Percentiles rank a stretch among this genome's conserved stretches.
These are phyloP conservation scores for Xestia c-nigrum DNA, from an alignment of 2,888 invertebrate species.

Conservation along the genomic window DNA sequence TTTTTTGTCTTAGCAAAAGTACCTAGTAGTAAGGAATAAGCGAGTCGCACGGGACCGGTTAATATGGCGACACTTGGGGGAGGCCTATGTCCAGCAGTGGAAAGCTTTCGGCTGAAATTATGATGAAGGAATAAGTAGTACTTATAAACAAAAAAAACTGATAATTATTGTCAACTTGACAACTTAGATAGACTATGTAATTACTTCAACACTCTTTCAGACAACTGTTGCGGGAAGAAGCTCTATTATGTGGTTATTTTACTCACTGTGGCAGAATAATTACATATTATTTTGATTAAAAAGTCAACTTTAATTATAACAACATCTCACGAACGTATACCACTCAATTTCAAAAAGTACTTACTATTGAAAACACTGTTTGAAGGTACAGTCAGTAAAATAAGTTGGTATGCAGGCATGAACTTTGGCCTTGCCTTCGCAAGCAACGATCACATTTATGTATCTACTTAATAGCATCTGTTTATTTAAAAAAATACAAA, in stretches of 20 bases:
- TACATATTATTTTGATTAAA: constrained; percentile 18
- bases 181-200: neutral
- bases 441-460: neutral
- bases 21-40: too few relatives aligned
- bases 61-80: too few relatives aligned
- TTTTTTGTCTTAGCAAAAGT: too few relatives aligned
- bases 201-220: neutral
- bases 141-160: neutral
- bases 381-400: constrained; percentile 14
- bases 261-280: constrained; percentile 18
- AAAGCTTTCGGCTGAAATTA: too few relatives aligned
- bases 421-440: neutral
- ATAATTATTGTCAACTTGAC: constrained; percentile 4
- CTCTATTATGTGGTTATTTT: neutral
- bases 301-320: constrained; percentile 18
- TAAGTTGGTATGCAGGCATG: neutral
- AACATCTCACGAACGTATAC: neutral
- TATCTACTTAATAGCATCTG: neutral
- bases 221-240: too few relatives aligned
- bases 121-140: too few relatives aligned
- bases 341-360: constrained; percentile 15
- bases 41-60: too few relatives aligned
- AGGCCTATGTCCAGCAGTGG: too few relatives aligned
- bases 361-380: neutral
- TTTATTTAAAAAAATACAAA: neutral